Evolutionary conservation across 2,113 vertebrate species (phyloP).

Genomic region (Tragelaphus strepsiceros): DNA sequence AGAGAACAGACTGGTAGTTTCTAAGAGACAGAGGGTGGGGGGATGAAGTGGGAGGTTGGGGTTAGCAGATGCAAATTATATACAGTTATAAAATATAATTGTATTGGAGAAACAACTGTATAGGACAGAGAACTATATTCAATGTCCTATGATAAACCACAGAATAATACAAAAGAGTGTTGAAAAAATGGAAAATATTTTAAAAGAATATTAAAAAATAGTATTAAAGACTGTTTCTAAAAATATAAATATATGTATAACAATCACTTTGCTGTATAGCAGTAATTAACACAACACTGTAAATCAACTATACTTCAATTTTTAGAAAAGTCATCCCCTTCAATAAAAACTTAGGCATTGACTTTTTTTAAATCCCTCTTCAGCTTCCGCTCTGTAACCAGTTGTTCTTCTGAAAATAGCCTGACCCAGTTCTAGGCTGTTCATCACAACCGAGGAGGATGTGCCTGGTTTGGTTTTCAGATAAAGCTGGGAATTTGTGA

Average conservation of each 20-base stretch:
- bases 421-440: not conserved
- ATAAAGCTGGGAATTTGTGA: not conserved
- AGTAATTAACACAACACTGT: not conserved
- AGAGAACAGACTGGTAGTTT: not conserved
- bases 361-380: not conserved
- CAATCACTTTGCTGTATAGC: not conserved
- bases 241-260: not conserved
- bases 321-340: not conserved
- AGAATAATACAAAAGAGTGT: not conserved
- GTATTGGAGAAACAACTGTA: not conserved
- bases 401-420: slow-evolving; percentile 28
- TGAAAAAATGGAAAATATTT: not conserved
- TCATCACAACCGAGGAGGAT: not conserved
- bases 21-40: not conserved
- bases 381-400: not conserved
- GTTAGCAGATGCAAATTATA: not conserved
- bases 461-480: not conserved
- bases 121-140: not conserved
- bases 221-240: not conserved
- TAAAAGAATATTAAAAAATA: not conserved
- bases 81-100: not conserved
- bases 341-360: not conserved
- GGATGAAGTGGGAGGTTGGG: not conserved
- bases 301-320: not conserved
- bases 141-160: not conserved